phyloP scores from a whole-genome alignment of 2,797 vertebrate genomes.

The Tachyglossus aculeatus region DNA sequence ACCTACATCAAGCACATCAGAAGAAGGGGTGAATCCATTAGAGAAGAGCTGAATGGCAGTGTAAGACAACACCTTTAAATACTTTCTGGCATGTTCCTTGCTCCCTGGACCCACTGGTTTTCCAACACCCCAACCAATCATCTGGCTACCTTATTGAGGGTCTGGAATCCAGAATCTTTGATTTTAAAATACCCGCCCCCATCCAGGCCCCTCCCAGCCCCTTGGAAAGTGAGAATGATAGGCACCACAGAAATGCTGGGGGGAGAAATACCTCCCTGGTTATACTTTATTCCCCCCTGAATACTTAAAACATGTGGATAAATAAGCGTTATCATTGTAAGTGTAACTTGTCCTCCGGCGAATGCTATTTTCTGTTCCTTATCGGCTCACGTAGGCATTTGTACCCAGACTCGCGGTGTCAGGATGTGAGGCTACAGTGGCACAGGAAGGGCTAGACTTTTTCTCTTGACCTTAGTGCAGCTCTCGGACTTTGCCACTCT shows the following conservation, averaged over 20 bases:
- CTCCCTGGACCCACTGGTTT: no score
- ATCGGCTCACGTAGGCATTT: fast-evolving
- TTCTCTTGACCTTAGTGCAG: no score
- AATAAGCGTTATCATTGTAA: not conserved
- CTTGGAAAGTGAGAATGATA: not conserved
- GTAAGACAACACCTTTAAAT: no score
- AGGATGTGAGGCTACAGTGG: no score
- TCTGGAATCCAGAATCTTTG: no score
- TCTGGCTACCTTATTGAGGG: no score
- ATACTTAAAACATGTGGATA: not conserved
- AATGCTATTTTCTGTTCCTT: not conserved
- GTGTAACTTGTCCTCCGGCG: not conserved
- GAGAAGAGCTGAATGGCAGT: not conserved
- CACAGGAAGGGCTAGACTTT: no score
- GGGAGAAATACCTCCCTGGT: not conserved
- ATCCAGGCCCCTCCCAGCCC: not conserved
- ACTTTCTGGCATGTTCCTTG: no score
- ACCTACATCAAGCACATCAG: not conserved
- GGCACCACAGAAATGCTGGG: no score
- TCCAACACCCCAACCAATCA: no score
- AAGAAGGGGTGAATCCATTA: not conserved
- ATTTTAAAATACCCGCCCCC: not conserved
- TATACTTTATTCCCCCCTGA: not conserved
- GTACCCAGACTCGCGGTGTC: no score
- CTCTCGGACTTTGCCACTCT: no score